phyloP scores from a whole-genome alignment of 2,888 invertebrate genomes.

The Cosmia pyralina region DNA sequence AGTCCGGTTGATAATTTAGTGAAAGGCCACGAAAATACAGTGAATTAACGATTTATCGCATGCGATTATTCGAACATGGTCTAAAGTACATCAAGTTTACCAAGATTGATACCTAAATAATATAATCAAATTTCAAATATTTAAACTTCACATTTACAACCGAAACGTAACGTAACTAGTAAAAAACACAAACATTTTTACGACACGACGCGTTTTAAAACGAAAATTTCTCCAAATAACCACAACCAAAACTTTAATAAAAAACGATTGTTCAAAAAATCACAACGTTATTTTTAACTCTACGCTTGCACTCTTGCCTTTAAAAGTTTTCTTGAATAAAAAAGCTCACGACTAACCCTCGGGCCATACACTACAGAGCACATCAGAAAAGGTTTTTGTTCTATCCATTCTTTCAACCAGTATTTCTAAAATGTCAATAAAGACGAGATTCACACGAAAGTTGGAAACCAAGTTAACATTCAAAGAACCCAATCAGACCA shows the following conservation, averaged over 20 bases:
- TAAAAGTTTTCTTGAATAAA: conserved; percentile 39
- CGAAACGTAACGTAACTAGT: conserved; percentile 57
- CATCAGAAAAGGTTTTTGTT: neutral
- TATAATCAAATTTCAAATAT: conserved; percentile 38
- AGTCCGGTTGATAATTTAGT: conserved; percentile 20
- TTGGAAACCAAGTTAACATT: conserved; percentile 4
- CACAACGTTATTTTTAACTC: conserved; percentile 67
- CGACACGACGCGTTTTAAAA: conserved; percentile 49
- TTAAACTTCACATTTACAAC: conserved; percentile 56
- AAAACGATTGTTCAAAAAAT: conserved; percentile 64
- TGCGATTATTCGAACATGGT: conserved; percentile 15
- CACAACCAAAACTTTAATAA: conserved; percentile 76
- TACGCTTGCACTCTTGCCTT: conserved; percentile 76
- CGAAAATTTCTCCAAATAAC: conserved; percentile 56
- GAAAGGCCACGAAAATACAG: conserved; percentile 30
- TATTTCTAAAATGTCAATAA: conserved; percentile 16
- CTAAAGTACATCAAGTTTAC: conserved; percentile 3
- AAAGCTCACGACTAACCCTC: conserved; percentile 46
- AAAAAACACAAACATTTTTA: conserved; percentile 59
- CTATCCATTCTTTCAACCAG: neutral
- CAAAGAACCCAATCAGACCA: conserved; percentile 16
- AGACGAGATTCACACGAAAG: conserved; percentile 38
- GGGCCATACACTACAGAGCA: conserved; percentile 62
- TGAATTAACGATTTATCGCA: conserved; percentile 12
- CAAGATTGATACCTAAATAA: conserved; percentile 15